Base-by-base conservation (phyloP, 2,888 invertebrate species). In the Troilus luridus region DNA sequence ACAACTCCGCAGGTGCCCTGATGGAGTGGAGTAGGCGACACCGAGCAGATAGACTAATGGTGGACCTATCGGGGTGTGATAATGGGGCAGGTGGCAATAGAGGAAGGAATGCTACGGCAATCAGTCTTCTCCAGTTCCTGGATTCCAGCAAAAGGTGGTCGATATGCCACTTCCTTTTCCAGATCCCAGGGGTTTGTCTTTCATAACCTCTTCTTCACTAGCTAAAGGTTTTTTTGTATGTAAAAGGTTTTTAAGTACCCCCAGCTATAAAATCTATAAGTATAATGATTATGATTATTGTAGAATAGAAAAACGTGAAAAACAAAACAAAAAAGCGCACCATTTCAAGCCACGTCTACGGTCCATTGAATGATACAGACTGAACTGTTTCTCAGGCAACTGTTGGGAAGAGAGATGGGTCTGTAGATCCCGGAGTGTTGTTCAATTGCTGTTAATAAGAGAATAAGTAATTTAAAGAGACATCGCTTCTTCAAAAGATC, bases 41-140 rank as follows among this genome's bases (percentile, higher is more conserved):
- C 72, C 72, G 41, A 12, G 72, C 72, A 41, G 72, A 77, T 77
- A 77, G 72, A 77, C 72, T 77, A 77, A 77, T 77, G 72, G 41
- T 77, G 72, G 72, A 77, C 72, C 72, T 77, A 77, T 77, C 72
- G 72, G 72, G 72, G 27, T 41, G 72, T 77, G 72, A 77, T 77
- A 77, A 77, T 77, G 72, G 72, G 72, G 72, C 72, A 77, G 72
- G 41, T 77, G 72, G 72, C 72, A 77, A 77, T 77, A 77, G 72
- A 27, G 72, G 41, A 77, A 77, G 72, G 72, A 77, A 77, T 77
- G 72, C 72, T 77, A 17, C 72, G 41, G 72, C 72, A 77, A 77
- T 77, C 72, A 77, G 72, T 77, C 72, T 77, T 77, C 72, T 77
- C 72, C 72, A 77, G 72, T 77, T 77, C 72, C 72, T 77, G 72